Percentiles rank a stretch among this genome's conserved stretches.
These are phyloP conservation scores for Aurelia coerulea DNA, from an alignment of 30 jellyfish, hydroid and myxozoan species.

Conservation along the genomic window DNA sequence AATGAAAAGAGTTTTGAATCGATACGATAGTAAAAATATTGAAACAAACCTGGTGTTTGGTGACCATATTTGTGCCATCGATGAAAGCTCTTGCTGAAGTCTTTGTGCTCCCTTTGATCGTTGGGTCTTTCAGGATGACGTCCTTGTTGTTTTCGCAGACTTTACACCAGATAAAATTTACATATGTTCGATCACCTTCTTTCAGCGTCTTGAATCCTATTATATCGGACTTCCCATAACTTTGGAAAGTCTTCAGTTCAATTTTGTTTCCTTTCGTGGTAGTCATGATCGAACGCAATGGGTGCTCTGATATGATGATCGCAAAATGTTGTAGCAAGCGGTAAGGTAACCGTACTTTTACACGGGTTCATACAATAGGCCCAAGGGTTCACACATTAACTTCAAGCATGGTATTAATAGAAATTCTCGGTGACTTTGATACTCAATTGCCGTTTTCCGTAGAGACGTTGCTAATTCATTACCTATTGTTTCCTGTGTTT, in stretches of 20 bases:
- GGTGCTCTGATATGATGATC: conserved; percentile 17
- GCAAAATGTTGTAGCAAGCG: conserved; percentile 17
- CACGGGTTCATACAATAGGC: neutral
- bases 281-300: conserved; percentile 10
- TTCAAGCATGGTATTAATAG: neutral
- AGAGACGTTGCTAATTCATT: neutral
- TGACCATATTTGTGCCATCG: conserved; percentile 38
- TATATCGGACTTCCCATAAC: conserved; percentile 2
- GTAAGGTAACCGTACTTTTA: neutral
- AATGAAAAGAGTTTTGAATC: neutral
- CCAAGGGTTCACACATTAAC: neutral
- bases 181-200: neutral
- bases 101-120: neutral
- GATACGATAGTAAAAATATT: neutral
- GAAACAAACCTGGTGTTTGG: conserved; percentile 11
- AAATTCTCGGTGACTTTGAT: conserved; percentile 2
- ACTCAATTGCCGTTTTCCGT: neutral
- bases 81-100: conserved; percentile 10
- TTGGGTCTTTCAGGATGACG: conserved; percentile 14
- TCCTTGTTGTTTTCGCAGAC: conserved; percentile 21
- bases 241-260: conserved; percentile 26
- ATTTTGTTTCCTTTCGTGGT: conserved; percentile 15
- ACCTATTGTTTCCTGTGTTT: neutral
- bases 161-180: conserved; percentile 46
- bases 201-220: conserved; percentile 3